A percentile compares a stretch with the other conserved stretches of the same genome.
These are phyloP conservation scores for Drosophila kanekoi DNA, from an alignment of 2,888 invertebrate genomes.

Conservation along the genomic window DNA sequence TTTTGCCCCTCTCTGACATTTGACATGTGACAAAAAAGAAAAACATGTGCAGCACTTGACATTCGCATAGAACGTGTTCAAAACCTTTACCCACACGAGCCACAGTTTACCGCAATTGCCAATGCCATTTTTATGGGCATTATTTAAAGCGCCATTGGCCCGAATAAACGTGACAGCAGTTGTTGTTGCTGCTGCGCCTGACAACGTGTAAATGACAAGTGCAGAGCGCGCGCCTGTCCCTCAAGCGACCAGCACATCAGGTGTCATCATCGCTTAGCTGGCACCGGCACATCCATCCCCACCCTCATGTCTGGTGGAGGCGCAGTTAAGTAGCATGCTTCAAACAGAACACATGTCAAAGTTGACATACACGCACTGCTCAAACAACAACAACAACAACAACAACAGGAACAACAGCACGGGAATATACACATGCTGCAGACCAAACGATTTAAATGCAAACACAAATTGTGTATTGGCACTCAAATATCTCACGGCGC, in stretches of 20 bases:
- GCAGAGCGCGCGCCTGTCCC: conserved; percentile 54
- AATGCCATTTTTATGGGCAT: conserved; percentile 61
- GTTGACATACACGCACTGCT: conserved; percentile 51
- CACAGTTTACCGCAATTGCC: conserved; percentile 34
- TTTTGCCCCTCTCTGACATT: conserved; percentile 50
- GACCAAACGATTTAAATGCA: conserved; percentile 61
- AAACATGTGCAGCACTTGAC: conserved; percentile 41
- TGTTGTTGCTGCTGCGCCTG: conserved; percentile 7
- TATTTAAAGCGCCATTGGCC: conserved; percentile 49
- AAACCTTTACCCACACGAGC: conserved; percentile 3
- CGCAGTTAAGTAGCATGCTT: conserved; percentile 65
- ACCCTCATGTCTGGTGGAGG: conserved; percentile 28
- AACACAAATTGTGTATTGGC: conserved; percentile 44
- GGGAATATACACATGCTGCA: conserved; percentile 20
- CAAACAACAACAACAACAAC: conserved; percentile 28
- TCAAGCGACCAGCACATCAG: conserved; percentile 34
- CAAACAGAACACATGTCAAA: conserved; percentile 68
- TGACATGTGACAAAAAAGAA: conserved; percentile 21
- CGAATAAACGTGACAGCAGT: conserved; percentile 59
- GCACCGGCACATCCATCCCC: not conserved
- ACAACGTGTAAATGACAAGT: conserved; percentile 48
- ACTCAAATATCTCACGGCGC: conserved; percentile 21
- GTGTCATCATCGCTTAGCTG: conserved; percentile 54
- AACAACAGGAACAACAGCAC: conserved; percentile 30
- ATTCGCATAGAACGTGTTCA: conserved; percentile 26